Conservation (phyloP, 2,888 invertebrate genomes). For the Eristalis arbustorum region DNA sequence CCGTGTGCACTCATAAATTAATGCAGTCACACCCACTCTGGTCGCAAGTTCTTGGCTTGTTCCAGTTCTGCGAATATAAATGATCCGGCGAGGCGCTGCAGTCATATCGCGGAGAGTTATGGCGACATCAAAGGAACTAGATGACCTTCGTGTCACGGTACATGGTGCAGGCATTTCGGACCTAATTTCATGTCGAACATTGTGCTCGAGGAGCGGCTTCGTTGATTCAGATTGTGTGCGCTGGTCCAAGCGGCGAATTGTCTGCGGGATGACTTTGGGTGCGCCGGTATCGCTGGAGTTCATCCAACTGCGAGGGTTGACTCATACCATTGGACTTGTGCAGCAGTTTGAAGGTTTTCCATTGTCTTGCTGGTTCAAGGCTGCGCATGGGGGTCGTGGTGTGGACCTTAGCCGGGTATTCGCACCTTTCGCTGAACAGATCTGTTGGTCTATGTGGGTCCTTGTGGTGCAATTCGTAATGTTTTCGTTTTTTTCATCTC, state of each 20-base stretch:
- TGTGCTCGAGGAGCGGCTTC: conserved; percentile 42
- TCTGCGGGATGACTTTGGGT: not conserved
- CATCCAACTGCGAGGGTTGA: not conserved
- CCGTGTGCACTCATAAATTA: conserved; percentile 37
- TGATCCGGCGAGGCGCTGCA: conserved; percentile 29
- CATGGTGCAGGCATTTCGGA: conserved; percentile 26
- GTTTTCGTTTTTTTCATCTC: no score
- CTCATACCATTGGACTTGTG: not conserved
- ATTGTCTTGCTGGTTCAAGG: not conserved
- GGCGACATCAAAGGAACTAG: conserved; percentile 61
- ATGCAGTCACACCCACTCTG: conserved; percentile 46
- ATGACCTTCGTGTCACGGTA: conserved; percentile 50
- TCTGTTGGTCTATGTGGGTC: no score
- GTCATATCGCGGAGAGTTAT: conserved; percentile 43
- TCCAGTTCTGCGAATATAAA: conserved; percentile 38
- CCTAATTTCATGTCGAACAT: conserved; percentile 42
- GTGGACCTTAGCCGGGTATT: no score
- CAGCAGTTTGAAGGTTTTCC: not conserved
- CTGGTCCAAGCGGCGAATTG: not conserved
- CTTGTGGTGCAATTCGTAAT: no score
- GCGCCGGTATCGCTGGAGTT: not conserved
- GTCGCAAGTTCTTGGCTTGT: conserved; percentile 21
- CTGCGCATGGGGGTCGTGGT: not conserved
- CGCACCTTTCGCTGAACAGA: no score
- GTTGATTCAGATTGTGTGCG: conserved; percentile 18